These are phyloP conservation scores for Rhyacichthys aspro DNA, from an alignment of 2,797 vertebrate genomes.

Conservation along the genomic window DNA sequence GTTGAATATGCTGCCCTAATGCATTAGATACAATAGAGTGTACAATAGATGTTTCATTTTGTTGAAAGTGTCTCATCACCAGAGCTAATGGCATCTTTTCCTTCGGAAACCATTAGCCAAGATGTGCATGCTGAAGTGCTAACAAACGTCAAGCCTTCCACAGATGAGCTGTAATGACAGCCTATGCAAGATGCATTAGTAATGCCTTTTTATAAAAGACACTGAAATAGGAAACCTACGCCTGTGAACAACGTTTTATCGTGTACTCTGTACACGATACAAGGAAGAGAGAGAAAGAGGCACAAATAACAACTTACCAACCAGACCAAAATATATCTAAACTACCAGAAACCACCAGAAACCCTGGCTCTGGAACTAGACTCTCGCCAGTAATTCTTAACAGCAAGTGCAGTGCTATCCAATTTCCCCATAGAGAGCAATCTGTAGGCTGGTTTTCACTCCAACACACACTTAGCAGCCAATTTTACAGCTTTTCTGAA, in stretches of 20 bases:
- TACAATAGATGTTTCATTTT: neutral
- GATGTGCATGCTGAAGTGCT: conserved; percentile 1
- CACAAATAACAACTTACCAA: conserved; percentile 25
- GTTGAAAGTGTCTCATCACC: conserved; percentile 5
- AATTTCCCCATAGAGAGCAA: neutral
- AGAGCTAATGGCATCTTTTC: neutral
- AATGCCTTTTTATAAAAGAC: conserved; percentile 3
- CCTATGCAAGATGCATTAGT: conserved; percentile 5
- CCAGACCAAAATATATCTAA: neutral
- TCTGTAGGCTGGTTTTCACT: conserved; percentile 10
- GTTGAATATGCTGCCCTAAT: neutral
- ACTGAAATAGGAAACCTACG: neutral
- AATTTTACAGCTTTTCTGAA: conserved; percentile 25
- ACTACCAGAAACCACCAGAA: conserved; percentile 14
- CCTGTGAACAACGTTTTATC: neutral
- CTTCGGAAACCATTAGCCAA: conserved; percentile 10
- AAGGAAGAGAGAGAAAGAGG: conserved; percentile 3
- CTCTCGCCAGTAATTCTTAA: conserved; percentile 27
- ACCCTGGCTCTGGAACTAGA: conserved; percentile 30
- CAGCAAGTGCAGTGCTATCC: conserved; percentile 18
- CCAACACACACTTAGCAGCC: conserved; percentile 22
- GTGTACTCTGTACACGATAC: neutral
- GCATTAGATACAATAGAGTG: conserved; percentile 4
- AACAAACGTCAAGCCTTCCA: neutral
- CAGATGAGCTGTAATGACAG: conserved; percentile 5